Evolutionary conservation across 2,888 invertebrate genomes (phyloP), one percentile per base, ranked within the genome.

Genomic region (Lasioglossum morio): DNA sequence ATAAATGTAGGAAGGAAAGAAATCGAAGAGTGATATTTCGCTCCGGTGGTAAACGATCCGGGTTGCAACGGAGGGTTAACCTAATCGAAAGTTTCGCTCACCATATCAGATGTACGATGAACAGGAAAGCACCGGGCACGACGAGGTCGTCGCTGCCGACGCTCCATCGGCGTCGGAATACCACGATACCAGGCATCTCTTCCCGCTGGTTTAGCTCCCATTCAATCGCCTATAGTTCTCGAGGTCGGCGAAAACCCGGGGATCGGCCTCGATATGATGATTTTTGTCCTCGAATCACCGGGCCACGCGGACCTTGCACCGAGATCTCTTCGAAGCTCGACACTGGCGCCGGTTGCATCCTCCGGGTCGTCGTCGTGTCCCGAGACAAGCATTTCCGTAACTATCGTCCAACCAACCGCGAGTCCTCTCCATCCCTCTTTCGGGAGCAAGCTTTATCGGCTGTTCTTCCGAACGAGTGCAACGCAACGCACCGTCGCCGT

Each of bases 81-180:
- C n/a, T 57, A n/a, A 73, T 77, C 75, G 43, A 23, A 37, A 63
- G 77, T 76, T 69, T 80, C 70, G 57, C 97, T 97, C 95, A 98
- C 98, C 98, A 98, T 94, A 97, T 96, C 85, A 97, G 95, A 95
- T 98, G 98, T 91, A 98, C 96, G 84, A 97, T 95, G 95, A 98
- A 96, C 81, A 98, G 96, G 94, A 98, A 97, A 88, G 97, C 96
- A 81, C 97, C 98, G 57, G 98, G 98, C 78, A 98, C 97, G 90
- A 98, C 97, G 91, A 98, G 96, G 96, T 98, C 98, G 96, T 98
- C 98, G 89, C 98, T 98, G 91, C 98, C 98, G 90, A 98, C 98
- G 94, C 98, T 97, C 98, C 98, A 98, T 92, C 98, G 96, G 92
- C 98, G 96, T 93, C 97, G 96, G 95, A 98, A 98, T 88, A 97